These are phyloP conservation scores for Glandiceps talaboti DNA, from an alignment of 53 echinoderm and acorn worm genomes.

Conservation along the genomic window DNA sequence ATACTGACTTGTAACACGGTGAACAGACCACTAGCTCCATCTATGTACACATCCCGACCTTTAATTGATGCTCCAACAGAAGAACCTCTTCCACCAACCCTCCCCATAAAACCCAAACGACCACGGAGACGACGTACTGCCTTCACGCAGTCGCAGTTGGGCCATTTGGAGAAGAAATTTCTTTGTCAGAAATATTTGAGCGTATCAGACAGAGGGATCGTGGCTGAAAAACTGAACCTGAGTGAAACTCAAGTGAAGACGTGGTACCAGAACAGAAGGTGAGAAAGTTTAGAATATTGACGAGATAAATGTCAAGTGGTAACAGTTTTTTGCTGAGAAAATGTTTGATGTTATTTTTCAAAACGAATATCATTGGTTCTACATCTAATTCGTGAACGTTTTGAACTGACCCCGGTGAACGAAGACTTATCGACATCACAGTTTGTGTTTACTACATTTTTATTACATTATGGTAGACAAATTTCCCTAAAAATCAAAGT, in stretches of 20 bases:
- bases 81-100: slow-evolving; percentile 57
- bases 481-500: too few species aligned
- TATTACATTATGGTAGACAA: too few species aligned
- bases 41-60: background rate
- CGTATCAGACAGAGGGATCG: slow-evolving; percentile 53
- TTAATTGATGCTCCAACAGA: slow-evolving; percentile 21
- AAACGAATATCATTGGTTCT: too few species aligned
- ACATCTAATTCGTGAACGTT: too few species aligned
- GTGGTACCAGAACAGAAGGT: slow-evolving; percentile 83
- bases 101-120: slow-evolving; percentile 74
- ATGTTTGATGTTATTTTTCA: too few species aligned
- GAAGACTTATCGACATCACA: too few species aligned
- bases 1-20: background rate
- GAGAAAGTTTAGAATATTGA: background rate
- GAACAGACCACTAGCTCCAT: background rate
- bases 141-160: slow-evolving; percentile 58
- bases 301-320: background rate
- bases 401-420: too few species aligned
- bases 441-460: too few species aligned
- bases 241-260: slow-evolving; percentile 83
- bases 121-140: slow-evolving; percentile 67
- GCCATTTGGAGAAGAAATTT: slow-evolving; percentile 59
- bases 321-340: too few species aligned
- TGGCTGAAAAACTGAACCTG: slow-evolving; percentile 53
- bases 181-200: slow-evolving; percentile 73